A percentile compares a stretch with the other conserved stretches of the same genome.
Conservation (phyloP, 1,140 invertebrate species). For the Drosophila sp. region DNA sequence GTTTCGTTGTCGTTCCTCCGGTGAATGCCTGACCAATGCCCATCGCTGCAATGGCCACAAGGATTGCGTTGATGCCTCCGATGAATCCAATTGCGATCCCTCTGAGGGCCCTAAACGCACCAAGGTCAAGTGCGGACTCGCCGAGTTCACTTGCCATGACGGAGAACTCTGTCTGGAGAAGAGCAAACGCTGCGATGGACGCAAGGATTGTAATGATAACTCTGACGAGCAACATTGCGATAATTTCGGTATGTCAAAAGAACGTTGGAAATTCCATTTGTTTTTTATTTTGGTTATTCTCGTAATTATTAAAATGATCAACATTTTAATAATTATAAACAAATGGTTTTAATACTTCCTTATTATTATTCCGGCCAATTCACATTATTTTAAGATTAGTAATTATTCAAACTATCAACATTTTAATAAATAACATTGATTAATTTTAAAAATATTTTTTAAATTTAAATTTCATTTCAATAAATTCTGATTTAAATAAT, state of each 20-base stretch:
- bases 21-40: constrained; percentile 88
- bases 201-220: constrained; percentile 90
- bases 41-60: constrained; percentile 89
- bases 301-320: background rate
- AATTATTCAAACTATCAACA: no score
- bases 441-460: no score
- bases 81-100: constrained; percentile 87
- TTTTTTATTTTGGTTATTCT: background rate
- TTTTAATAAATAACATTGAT: no score
- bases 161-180: constrained; percentile 84
- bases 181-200: constrained; percentile 88
- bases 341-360: background rate
- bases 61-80: constrained; percentile 89
- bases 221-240: constrained; percentile 90
- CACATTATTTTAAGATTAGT: no score
- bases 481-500: no score
- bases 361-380: no score
- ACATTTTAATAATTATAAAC: background rate
- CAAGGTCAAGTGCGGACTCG: constrained; percentile 85
- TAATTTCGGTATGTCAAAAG: constrained; percentile 70
- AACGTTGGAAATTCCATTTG: background rate
- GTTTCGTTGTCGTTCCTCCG: constrained; percentile 85
- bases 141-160: constrained; percentile 87
- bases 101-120: constrained; percentile 51
- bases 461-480: no score